These are phyloP conservation scores for Spisula solida DNA, from an alignment of 2,888 invertebrate genomes.

Conservation along the genomic window DNA sequence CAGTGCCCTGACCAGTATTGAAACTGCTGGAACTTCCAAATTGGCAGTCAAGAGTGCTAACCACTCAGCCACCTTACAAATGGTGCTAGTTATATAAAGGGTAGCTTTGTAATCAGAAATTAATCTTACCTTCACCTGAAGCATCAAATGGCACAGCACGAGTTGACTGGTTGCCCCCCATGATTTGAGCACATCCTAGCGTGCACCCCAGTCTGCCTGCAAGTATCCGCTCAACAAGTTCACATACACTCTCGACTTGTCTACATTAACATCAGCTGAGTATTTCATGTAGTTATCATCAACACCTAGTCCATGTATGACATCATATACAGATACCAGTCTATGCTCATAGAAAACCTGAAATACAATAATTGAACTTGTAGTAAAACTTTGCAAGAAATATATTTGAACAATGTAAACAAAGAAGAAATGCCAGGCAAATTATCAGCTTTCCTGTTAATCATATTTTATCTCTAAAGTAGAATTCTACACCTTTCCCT, in stretches of 20 bases:
- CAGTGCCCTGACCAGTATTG: too few species aligned
- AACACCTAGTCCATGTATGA: neutral
- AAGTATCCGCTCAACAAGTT: neutral
- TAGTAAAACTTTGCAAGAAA: too few species aligned
- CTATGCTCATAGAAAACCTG: neutral
- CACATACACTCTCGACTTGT: neutral
- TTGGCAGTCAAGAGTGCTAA: too few species aligned
- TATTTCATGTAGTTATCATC: neutral
- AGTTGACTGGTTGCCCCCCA: slow-evolving; percentile 84
- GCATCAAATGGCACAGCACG: slow-evolving; percentile 83
- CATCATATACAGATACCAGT: neutral
- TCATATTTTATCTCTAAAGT: too few species aligned
- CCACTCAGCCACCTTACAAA: too few species aligned
- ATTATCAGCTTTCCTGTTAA: too few species aligned
- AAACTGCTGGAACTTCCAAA: too few species aligned
- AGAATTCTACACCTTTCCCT: too few species aligned
- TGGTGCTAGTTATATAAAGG: too few species aligned
- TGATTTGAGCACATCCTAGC: slow-evolving; percentile 72
- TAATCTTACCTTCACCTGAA: slow-evolving; percentile 81
- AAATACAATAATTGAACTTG: neutral
- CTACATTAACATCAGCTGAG: neutral
- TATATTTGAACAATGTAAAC: too few species aligned
- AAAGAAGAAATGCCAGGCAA: too few species aligned
- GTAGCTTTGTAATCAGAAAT: neutral
- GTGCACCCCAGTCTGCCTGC: slow-evolving; percentile 68